Percentiles rank a stretch among this genome's conserved stretches.
phyloP scores from a whole-genome alignment of 2,888 invertebrate genomes.

The Limnephilus rhombicus region DNA sequence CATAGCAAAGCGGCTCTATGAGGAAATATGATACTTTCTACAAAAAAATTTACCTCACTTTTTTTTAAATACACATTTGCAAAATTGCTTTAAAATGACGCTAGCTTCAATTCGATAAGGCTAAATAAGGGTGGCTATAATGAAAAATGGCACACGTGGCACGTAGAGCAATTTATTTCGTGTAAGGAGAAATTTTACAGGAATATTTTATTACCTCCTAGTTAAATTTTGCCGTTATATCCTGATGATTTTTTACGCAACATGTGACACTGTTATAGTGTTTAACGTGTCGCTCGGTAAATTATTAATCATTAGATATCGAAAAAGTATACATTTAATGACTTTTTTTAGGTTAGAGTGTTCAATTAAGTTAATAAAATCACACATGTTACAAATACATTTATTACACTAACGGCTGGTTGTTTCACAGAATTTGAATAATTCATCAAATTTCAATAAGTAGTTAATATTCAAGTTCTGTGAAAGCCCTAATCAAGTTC shows the following conservation, averaged over 20 bases:
- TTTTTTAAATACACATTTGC: background rate
- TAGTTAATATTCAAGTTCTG: too few relatives aligned
- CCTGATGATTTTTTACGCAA: background rate
- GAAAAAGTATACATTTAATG: background rate
- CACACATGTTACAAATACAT: background rate
- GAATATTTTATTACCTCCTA: background rate
- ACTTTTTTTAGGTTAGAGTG: background rate
- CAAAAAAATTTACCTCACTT: background rate
- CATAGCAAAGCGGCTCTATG: background rate
- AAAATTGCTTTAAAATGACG: background rate
- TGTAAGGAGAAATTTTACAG: background rate
- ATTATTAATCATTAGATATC: background rate
- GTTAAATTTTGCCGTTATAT: background rate
- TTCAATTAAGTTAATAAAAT: background rate
- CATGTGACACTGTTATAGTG: background rate
- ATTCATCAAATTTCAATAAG: too few relatives aligned
- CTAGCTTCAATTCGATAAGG: background rate
- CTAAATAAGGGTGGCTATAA: background rate
- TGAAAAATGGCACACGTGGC: background rate
- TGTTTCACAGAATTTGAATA: too few relatives aligned
- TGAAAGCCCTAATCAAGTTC: too few relatives aligned
- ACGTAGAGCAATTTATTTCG: slow-evolving; percentile 12
- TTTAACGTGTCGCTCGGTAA: background rate
- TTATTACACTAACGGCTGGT: too few relatives aligned
- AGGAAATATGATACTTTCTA: background rate